phyloP scores from a whole-genome alignment of 2,113 vertebrate species.

The Pipra filicauda region DNA sequence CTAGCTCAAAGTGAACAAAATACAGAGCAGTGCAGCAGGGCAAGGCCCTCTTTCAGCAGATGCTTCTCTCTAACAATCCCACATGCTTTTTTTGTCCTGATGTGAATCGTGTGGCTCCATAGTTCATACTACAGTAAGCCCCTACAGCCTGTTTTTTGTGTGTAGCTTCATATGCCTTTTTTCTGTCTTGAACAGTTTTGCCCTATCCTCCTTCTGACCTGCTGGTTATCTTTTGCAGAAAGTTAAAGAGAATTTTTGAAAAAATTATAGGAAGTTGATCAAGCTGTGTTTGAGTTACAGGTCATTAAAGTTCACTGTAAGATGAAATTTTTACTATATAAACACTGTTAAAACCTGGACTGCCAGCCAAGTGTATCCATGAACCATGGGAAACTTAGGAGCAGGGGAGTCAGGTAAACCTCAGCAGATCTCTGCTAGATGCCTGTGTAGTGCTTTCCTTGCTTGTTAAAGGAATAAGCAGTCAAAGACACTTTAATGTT shows the following conservation, averaged over 20 bases:
- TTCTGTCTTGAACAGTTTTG: background rate
- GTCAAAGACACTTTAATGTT: background rate
- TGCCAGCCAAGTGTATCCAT: slow-evolving; percentile 15
- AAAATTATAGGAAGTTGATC: slow-evolving; percentile 9
- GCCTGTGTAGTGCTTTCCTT: background rate
- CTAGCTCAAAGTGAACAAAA: background rate
- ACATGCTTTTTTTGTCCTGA: background rate
- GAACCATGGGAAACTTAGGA: background rate
- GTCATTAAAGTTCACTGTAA: slow-evolving; percentile 39
- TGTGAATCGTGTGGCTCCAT: background rate
- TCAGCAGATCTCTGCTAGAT: background rate
- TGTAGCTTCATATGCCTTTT: background rate
- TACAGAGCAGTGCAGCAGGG: background rate
- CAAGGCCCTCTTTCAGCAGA: background rate
- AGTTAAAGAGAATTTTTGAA: background rate
- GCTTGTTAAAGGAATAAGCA: slow-evolving; percentile 8
- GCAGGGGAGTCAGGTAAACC: background rate
- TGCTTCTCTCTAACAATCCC: background rate
- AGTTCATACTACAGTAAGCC: background rate
- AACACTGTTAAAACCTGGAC: slow-evolving; percentile 12
- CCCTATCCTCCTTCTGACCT: background rate
- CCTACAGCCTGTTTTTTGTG: background rate
- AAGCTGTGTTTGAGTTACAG: slow-evolving; percentile 38
- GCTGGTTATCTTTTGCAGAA: slow-evolving; percentile 14
- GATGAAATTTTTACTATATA: slow-evolving; percentile 38